Conservation (phyloP, 2,797 vertebrate genomes). For the Girardinus metallicus region DNA sequence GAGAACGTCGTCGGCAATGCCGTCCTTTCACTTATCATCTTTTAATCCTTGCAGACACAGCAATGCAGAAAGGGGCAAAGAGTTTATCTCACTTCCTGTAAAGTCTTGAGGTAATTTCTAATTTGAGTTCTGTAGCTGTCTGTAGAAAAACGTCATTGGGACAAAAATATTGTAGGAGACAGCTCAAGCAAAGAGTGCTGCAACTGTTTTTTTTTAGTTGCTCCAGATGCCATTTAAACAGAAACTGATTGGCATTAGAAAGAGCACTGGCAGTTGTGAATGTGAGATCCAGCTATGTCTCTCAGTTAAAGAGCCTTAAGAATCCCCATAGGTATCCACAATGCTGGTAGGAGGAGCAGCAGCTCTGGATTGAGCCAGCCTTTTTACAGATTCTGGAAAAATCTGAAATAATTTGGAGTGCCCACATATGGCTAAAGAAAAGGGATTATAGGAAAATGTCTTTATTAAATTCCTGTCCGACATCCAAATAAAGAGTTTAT, state of each 20-base stretch:
- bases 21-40: conserved; percentile 63
- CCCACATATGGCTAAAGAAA: background rate
- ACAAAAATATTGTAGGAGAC: conserved; percentile 46
- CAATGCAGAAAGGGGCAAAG: conserved; percentile 48
- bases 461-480: background rate
- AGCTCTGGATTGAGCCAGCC: conserved; percentile 56
- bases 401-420: background rate
- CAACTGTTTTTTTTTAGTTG: conserved; percentile 46
- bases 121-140: conserved; percentile 46
- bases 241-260: conserved; percentile 74
- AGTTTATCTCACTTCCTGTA: conserved; percentile 49
- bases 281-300: conserved; percentile 57
- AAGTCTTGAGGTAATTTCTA: conserved; percentile 62
- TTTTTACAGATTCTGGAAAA: conserved; percentile 42
- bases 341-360: conserved; percentile 52
- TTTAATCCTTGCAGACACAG: conserved; percentile 64
- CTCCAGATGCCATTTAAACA: conserved; percentile 42
- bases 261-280: conserved; percentile 56
- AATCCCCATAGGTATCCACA: conserved; percentile 50
- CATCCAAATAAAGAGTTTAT: background rate
- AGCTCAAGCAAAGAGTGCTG: conserved; percentile 35
- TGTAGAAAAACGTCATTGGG: conserved; percentile 50
- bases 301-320: conserved; percentile 56
- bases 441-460: background rate
- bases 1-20: conserved; percentile 46